Conservation (phyloP, 2,113 vertebrate species). For the Burhinus oedicnemus region DNA sequence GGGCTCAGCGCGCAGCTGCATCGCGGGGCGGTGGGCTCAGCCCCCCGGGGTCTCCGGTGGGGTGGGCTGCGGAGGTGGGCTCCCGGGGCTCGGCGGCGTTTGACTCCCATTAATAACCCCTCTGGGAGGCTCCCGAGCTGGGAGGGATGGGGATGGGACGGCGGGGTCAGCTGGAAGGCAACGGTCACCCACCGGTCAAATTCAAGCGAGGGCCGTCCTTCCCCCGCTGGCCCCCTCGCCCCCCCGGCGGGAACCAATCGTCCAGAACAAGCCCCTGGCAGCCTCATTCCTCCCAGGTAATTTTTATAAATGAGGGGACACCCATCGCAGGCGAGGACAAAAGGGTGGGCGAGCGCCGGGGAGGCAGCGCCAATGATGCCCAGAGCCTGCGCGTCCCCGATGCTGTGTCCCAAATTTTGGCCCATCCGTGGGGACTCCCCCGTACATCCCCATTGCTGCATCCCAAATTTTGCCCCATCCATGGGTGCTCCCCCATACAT, state of each 20-base stretch:
- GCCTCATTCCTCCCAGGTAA: constrained; percentile 93
- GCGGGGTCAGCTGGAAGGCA: constrained; percentile 92
- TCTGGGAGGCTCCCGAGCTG: constrained; percentile 63
- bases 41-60: not conserved
- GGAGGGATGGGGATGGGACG: constrained; percentile 79
- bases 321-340: constrained; percentile 73
- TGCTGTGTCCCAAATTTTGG: not conserved
- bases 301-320: constrained; percentile 95
- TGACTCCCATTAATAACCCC: constrained; percentile 84
- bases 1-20: not conserved
- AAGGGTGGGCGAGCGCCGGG: constrained; percentile 40
- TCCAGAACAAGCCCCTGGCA: constrained; percentile 86
- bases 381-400: accelerated
- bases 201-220: constrained; percentile 92
- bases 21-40: not conserved
- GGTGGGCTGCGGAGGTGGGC: not conserved
- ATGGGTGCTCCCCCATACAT: not conserved
- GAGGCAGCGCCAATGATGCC: not conserved
- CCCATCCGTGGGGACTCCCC: accelerated
- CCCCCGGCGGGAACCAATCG: constrained; percentile 87
- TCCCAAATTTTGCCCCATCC: not conserved
- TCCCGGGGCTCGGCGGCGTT: constrained; percentile 22
- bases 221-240: constrained; percentile 69
- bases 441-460: not conserved
- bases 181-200: constrained; percentile 94